Evolutionary conservation across 2,797 vertebrate genomes (phyloP).

Genomic region (Catamblyrhynchus diadema): DNA sequence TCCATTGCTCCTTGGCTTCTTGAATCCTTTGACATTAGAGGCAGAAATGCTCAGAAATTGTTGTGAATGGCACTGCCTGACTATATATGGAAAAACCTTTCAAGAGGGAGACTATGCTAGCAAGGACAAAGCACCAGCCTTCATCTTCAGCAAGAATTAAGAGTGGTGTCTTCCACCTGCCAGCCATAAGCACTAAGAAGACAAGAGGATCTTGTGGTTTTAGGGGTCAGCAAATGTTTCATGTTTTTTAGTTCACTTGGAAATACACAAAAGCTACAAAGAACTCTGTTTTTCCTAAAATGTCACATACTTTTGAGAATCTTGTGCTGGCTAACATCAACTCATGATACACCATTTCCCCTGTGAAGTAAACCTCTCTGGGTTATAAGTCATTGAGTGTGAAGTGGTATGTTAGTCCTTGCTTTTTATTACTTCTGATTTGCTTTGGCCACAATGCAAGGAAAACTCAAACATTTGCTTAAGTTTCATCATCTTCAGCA

Average conservation of each 20-base stretch:
- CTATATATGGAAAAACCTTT: neutral
- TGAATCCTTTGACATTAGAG: neutral
- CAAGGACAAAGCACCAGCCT: neutral
- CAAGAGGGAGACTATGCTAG: neutral
- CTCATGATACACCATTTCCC: neutral
- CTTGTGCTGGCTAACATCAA: neutral
- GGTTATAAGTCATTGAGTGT: neutral
- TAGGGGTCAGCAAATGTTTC: neutral
- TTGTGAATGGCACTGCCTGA: neutral
- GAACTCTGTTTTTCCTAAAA: neutral
- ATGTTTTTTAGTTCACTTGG: neutral
- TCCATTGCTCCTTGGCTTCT: neutral
- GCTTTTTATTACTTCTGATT: conserved; percentile 23
- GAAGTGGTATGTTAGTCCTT: neutral
- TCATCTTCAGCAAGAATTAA: neutral
- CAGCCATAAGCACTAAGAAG: neutral
- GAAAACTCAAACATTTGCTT: conserved; percentile 42
- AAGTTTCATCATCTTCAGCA: conserved; percentile 15
- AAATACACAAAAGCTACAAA: neutral
- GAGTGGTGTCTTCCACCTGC: neutral
- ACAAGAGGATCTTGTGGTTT: neutral
- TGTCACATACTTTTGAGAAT: neutral
- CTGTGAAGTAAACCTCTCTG: conserved; percentile 2
- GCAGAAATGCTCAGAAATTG: conserved; percentile 17
- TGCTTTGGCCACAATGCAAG: conserved; percentile 19